Conservation (phyloP, 30 jellyfish, hydroid and myxozoan species). For the Aurelia aurita region DNA sequence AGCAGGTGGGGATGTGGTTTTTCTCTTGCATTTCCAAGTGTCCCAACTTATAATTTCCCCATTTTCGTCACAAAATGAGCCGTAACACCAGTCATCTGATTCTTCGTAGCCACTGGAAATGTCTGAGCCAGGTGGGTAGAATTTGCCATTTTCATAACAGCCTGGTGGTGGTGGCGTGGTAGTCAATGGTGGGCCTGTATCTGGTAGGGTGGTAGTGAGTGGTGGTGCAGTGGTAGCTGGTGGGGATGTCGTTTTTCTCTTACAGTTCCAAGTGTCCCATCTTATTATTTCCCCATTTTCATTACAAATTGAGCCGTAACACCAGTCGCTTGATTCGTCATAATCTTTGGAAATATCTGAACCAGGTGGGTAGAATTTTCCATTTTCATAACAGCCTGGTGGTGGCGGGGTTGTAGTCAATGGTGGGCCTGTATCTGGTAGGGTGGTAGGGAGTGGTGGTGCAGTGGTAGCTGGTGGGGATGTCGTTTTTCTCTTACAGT, state of each 20-base stretch:
- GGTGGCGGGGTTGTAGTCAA: neutral
- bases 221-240: conserved; percentile 12
- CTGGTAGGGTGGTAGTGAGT: neutral
- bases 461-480: no score
- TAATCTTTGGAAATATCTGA: conserved; percentile 29
- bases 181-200: neutral
- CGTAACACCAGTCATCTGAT: conserved; percentile 46
- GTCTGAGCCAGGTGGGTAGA: conserved; percentile 14
- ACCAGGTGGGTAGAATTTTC: conserved; percentile 27
- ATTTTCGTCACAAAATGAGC: conserved; percentile 16
- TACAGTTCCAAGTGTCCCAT: conserved; percentile 45
- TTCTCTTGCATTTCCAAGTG: conserved; percentile 15
- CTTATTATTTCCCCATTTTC: conserved; percentile 15
- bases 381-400: conserved; percentile 21
- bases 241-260: conserved; percentile 13
- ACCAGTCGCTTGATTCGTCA: conserved; percentile 20
- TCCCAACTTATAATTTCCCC: conserved; percentile 52
- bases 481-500: neutral
- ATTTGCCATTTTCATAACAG: conserved; percentile 22
- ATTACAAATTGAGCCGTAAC: conserved; percentile 38
- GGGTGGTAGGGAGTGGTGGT: neutral
- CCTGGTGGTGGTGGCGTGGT: neutral
- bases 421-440: neutral
- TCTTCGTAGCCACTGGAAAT: conserved; percentile 27
- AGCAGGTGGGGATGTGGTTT: neutral